phyloP scores from a whole-genome alignment of 2,888 invertebrate genomes.

The Parascotia fuliginaria region DNA sequence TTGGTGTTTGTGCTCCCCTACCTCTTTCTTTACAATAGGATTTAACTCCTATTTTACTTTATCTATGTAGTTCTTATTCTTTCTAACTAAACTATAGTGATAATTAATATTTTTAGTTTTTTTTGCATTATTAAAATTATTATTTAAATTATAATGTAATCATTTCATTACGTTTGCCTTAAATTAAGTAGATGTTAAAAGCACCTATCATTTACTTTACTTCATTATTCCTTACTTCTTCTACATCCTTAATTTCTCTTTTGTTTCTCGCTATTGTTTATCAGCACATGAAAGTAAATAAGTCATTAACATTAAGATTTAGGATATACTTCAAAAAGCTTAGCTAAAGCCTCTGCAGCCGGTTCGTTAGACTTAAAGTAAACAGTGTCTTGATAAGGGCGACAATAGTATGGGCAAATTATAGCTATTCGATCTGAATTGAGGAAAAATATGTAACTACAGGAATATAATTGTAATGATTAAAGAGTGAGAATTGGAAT shows the following conservation, averaged over 20 bases:
- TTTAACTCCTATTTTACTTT: slow-evolving; percentile 53
- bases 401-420: slow-evolving; percentile 38
- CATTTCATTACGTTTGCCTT: slow-evolving; percentile 15
- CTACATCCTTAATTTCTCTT: slow-evolving; percentile 52
- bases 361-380: slow-evolving; percentile 50
- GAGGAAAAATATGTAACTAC: slow-evolving; percentile 69
- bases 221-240: slow-evolving; percentile 51
- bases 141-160: slow-evolving; percentile 36
- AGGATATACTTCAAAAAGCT: slow-evolving; percentile 51
- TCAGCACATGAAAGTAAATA: slow-evolving; percentile 83
- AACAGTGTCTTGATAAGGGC: slow-evolving; percentile 17
- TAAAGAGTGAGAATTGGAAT: background rate
- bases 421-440: slow-evolving; percentile 74
- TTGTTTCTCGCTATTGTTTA: slow-evolving; percentile 75
- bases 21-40: slow-evolving; percentile 69
- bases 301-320: slow-evolving; percentile 49
- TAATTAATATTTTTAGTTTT: slow-evolving; percentile 41
- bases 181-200: slow-evolving; percentile 26
- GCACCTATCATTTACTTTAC: slow-evolving; percentile 65
- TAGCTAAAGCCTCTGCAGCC: slow-evolving; percentile 77
- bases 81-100: slow-evolving; percentile 54
- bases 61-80: slow-evolving; percentile 56
- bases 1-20: slow-evolving; percentile 83
- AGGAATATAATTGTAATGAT: slow-evolving; percentile 6
- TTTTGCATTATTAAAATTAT: slow-evolving; percentile 66